Evolutionary conservation across 2,888 invertebrate genomes (phyloP).

Genomic region (Trichopria drosophilae): DNA sequence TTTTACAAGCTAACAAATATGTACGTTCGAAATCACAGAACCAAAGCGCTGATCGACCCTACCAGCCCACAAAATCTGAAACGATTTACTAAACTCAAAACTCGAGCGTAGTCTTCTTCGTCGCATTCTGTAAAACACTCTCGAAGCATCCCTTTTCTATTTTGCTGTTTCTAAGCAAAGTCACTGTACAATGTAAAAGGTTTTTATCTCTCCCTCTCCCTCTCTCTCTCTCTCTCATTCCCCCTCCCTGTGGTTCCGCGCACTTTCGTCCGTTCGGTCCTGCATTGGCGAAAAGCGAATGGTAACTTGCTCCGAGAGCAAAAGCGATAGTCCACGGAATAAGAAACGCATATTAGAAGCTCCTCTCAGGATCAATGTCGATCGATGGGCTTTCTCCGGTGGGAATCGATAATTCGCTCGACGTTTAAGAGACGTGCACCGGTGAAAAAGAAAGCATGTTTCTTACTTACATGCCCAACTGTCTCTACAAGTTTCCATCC

Average conservation of each 20-base stretch:
- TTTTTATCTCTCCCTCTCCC: constrained; percentile 37
- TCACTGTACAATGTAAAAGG: constrained; percentile 59
- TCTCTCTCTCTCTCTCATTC: constrained; percentile 36
- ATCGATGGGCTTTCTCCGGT: too few relatives aligned
- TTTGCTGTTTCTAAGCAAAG: constrained; percentile 46
- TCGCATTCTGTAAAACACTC: constrained; percentile 18
- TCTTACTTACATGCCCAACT: constrained; percentile 46
- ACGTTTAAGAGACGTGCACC: constrained; percentile 31
- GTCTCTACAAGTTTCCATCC: constrained; percentile 53
- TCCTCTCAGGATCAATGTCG: too few relatives aligned
- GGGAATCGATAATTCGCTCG: too few relatives aligned
- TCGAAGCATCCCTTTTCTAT: constrained; percentile 16
- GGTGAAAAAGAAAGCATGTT: too few relatives aligned
- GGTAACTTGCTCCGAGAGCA: too few relatives aligned
- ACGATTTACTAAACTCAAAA: too few relatives aligned
- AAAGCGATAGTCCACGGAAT: too few relatives aligned
- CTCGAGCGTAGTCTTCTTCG: constrained; percentile 8
- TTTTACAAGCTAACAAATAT: constrained; percentile 57
- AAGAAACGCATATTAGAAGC: too few relatives aligned
- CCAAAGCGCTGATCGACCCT: constrained; percentile 56
- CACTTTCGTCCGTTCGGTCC: too few relatives aligned
- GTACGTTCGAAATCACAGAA: constrained; percentile 58
- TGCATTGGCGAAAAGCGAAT: too few relatives aligned
- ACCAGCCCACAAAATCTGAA: too few relatives aligned
- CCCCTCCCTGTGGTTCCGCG: constrained; percentile 40